These are phyloP conservation scores for Hiodon alosoides DNA, from an alignment of 2,113 vertebrate genomes.

Conservation along the genomic window DNA sequence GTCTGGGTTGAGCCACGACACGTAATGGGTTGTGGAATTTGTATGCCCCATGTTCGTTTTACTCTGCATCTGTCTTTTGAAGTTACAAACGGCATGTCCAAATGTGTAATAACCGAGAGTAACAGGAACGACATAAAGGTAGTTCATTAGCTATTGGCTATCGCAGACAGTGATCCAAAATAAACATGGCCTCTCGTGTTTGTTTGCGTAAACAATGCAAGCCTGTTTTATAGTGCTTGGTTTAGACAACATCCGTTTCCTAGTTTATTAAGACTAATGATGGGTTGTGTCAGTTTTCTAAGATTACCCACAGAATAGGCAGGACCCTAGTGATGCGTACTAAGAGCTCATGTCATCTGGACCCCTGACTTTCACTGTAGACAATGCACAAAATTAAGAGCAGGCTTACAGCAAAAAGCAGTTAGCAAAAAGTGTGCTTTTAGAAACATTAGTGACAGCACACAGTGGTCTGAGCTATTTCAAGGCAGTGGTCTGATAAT, in stretches of 20 bases:
- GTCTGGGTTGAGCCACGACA: too few species aligned
- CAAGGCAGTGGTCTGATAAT: slow-evolving; percentile 24
- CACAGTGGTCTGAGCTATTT: background rate
- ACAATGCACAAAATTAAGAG: too few species aligned
- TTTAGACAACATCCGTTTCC: too few species aligned
- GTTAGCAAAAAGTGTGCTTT: background rate
- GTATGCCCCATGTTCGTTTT: too few species aligned
- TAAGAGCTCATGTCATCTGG: too few species aligned
- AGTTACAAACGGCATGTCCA: background rate
- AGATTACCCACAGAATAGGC: background rate
- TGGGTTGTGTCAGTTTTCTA: background rate
- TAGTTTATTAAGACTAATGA: too few species aligned
- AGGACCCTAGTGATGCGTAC: too few species aligned
- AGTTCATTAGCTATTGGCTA: background rate
- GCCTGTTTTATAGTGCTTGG: background rate
- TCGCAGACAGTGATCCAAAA: background rate
- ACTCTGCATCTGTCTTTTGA: too few species aligned
- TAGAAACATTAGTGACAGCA: background rate
- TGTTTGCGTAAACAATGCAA: background rate
- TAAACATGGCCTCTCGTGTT: slow-evolving; percentile 5
- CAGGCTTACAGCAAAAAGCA: too few species aligned
- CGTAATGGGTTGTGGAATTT: too few species aligned
- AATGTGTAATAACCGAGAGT: background rate
- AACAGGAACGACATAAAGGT: too few species aligned
- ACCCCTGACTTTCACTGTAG: too few species aligned